Conservation (phyloP, 2,888 invertebrate genomes). For the Drosophila austrosaltans region DNA sequence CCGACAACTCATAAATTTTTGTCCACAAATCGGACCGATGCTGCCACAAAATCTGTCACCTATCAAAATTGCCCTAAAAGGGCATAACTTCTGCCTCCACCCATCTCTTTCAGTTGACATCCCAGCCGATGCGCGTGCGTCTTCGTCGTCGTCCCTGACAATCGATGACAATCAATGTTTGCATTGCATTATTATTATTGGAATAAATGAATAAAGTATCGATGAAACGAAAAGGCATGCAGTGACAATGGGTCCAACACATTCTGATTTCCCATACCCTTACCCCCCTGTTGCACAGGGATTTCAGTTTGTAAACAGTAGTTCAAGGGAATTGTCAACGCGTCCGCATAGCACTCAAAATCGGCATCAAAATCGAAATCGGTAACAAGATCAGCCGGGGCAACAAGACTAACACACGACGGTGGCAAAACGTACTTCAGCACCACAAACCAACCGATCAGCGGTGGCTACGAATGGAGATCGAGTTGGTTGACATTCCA, state of each 20-base stretch:
- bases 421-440: conserved; percentile 7
- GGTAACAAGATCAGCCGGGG: conserved; percentile 78
- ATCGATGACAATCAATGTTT: conserved; percentile 82
- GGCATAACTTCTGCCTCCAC: conserved; percentile 70
- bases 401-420: conserved; percentile 41
- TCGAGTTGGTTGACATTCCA: conserved; percentile 59
- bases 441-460: background rate
- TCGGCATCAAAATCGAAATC: conserved; percentile 80
- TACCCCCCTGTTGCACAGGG: conserved; percentile 43
- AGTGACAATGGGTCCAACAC: conserved; percentile 78
- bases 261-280: conserved; percentile 40
- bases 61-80: conserved; percentile 82
- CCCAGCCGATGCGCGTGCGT: conserved; percentile 61
- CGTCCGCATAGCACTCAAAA: conserved; percentile 76
- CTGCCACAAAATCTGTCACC: conserved; percentile 80
- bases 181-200: conserved; percentile 82
- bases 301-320: conserved; percentile 65
- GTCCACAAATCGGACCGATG: conserved; percentile 59
- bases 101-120: conserved; percentile 6
- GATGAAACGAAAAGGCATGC: conserved; percentile 65
- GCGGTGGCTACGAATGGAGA: conserved; percentile 6
- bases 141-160: conserved; percentile 59
- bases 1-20: conserved; percentile 79
- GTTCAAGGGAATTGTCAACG: conserved; percentile 81
- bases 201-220: conserved; percentile 82